phyloP scores from a whole-genome alignment of 1,140 invertebrate genomes.

The Lithobius niger region DNA sequence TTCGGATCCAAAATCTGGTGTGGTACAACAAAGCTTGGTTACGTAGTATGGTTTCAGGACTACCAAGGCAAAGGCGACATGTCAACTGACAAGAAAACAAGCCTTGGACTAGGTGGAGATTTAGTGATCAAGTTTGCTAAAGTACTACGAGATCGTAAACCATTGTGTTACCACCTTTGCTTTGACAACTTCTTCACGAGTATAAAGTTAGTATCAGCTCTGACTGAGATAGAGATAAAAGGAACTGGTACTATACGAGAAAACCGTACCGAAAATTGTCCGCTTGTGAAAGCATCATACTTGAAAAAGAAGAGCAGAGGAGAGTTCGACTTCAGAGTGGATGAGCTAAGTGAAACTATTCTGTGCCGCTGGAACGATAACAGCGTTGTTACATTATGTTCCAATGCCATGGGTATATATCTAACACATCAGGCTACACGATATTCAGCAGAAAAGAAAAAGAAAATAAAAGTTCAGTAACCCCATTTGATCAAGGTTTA shows the following conservation, averaged over 20 bases:
- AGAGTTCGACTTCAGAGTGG: neutral
- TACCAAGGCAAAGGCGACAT: slow-evolving; percentile 1
- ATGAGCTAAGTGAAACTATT: slow-evolving; percentile 5
- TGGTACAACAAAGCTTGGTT: neutral
- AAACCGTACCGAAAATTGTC: slow-evolving; percentile 1
- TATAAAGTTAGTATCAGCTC: neutral
- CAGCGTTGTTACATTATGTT: slow-evolving; percentile 17
- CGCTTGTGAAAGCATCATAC: neutral
- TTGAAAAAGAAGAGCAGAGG: neutral
- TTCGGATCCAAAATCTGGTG: slow-evolving; percentile 19
- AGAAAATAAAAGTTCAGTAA: slow-evolving; percentile 19
- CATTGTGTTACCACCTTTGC: neutral
- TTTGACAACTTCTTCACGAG: slow-evolving; percentile 9
- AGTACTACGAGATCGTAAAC: neutral
- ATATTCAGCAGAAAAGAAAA: slow-evolving; percentile 10
- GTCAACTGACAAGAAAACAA: neutral
- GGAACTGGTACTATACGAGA: slow-evolving; percentile 2
- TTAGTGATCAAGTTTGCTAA: slow-evolving; percentile 1
- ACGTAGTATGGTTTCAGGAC: neutral
- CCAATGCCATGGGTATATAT: slow-evolving; percentile 15
- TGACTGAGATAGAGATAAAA: neutral
- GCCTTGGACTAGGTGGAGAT: slow-evolving; percentile 3
- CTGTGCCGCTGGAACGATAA: too few relatives aligned
- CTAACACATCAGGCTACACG: slow-evolving; percentile 16
- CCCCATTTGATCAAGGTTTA: slow-evolving; percentile 19